Evolutionary conservation across 2,888 invertebrate species (phyloP), one percentile per base, ranked within the genome.

Genomic region (Scrobipalpa costella): DNA sequence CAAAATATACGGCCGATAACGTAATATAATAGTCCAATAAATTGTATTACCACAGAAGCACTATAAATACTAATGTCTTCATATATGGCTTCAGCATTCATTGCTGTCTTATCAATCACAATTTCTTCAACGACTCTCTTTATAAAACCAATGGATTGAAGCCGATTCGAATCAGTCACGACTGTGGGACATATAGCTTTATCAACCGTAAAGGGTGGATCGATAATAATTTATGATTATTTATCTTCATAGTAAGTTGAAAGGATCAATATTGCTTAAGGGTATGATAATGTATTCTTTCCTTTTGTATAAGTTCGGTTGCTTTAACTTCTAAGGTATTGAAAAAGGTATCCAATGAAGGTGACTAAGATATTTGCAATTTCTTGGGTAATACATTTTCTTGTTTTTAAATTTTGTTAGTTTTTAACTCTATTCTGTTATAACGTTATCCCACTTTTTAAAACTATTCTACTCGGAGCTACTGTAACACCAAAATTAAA

Each of bases 171-270:
- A 83, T 84, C 79, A 79, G 80, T 79, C 78, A 78, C 79, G 77
- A 78, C 68, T 73, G 76, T 77, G 73, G 81, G 85, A 83, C 75
- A 74, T 81, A 86, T 85, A 85, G 82, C 87, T 88, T 81, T 84
- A 88, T 87, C 67, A 61, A 62, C 79, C 75, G 71, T 79, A 79
- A 75, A 77, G 73, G 77, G 77, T 74, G 27, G 44, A 40, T 40
- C 49, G 47, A 49, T 60, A 60, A 33, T 60, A 60, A 60, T 60
- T 60, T 60, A 60, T 60, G 60, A 27, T 49, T 49, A 60, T 49
- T 60, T 60, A 60, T 60, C 57, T 38, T 36, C 38, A 38, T 57
- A 57, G 52, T n/a, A 8, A 49, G 19, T 52, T 57, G 61, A 58
- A 52, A 57, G 64, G 57, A 60, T 49, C 61, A 64, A 63, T 63